Evolutionary conservation across 53 echinoderm and acorn worm species (phyloP), one percentile per base, ranked within the genome.

Genomic region (Echinarachnius parma): DNA sequence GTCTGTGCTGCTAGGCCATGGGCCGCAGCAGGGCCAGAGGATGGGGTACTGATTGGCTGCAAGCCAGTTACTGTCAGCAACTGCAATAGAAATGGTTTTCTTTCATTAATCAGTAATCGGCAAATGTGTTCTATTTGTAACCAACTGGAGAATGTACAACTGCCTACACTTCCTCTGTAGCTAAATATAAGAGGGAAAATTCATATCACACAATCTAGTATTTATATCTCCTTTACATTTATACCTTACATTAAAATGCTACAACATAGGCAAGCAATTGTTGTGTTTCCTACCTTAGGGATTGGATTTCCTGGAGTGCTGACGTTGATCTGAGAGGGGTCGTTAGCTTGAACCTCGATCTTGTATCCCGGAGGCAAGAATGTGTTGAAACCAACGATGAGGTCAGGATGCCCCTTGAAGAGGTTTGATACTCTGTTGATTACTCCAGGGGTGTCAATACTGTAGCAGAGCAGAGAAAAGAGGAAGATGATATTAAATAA

Each of bases 351-450:
- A 11, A 98, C 98, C 69, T 98, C 98, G 15, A 98, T 98, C 86
- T 98, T 98, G 68, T 98, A 98, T 9, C 98, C 98, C n/a, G 98
- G 98, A 3, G 98, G 98, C 53, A 98, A 77, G 83, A 98, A 98
- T 29, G 98, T 98, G 84, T 98, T 98, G 81, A 98, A 98, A 22
- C 98, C 98, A 14, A 98, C 98, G 28, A 98, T 98, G 54, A 98
- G 77, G 76, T 98, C 98, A 29, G 98, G 98, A 46, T 98, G 98
- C 26, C 98, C 98, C 71, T 92, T 98, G 76, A 98, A 98, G 52
- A 98, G 91, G 86, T 98, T 98, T 37, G 98, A 98, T 30, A 98
- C 98, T 47, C 98, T 58, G 48, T 98, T 98, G 77, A 98, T 98
- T 0, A 98, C 98, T 24, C 98, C 98, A 9, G 98, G 98, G 36